Percentiles rank a stretch among this genome's conserved stretches.
Evolutionary conservation across 2,113 vertebrate species (phyloP).

Genomic region (pig (Sus scrofa)): T2T-Sscrofa CM000818.6:38749501-38750000

Average conservation of each 20-base stretch:
- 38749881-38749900: neutral
- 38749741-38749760: neutral
- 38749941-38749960: too few species aligned
- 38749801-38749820: neutral
- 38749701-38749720: neutral
- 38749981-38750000: too few species aligned
- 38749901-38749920: neutral
- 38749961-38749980: too few species aligned
- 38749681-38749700: neutral
- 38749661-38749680: neutral
- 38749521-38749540: slow-evolving; percentile 56
- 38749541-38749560: slow-evolving; percentile 36
- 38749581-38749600: slow-evolving; percentile 37
- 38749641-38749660: slow-evolving; percentile 22
- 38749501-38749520: slow-evolving; percentile 55
- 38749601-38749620: slow-evolving; percentile 32
- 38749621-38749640: neutral
- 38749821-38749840: slow-evolving; percentile 54
- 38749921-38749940: too few species aligned
- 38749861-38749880: slow-evolving; percentile 14
- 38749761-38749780: neutral
- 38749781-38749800: neutral
- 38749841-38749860: slow-evolving; percentile 43
- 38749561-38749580: slow-evolving; percentile 25
- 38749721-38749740: neutral